Percentiles rank a stretch among this genome's conserved stretches.
These are phyloP conservation scores for Corella eumyota DNA, from an alignment of 23 tunicate genomes.

Conservation along the genomic window DNA sequence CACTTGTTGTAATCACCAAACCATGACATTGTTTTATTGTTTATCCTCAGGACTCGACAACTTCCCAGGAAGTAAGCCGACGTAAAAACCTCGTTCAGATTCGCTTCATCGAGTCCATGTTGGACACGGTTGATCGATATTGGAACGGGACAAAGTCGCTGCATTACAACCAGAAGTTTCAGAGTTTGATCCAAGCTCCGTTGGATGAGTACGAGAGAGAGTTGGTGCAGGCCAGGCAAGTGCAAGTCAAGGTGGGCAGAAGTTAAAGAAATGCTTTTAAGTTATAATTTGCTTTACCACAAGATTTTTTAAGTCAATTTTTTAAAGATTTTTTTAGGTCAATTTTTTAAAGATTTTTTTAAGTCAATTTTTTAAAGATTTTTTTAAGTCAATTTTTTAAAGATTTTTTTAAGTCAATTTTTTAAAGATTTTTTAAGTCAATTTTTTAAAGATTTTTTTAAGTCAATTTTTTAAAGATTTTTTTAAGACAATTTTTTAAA, in stretches of 20 bases:
- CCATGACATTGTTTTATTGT: no score
- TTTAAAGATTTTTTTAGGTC: background rate
- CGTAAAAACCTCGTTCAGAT: constrained; percentile 47
- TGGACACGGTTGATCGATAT: constrained; percentile 76
- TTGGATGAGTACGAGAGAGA: constrained; percentile 46
- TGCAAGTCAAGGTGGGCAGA: constrained; percentile 45
- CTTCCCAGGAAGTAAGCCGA: constrained; percentile 26
- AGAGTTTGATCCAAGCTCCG: constrained; percentile 57
- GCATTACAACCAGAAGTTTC: constrained; percentile 87
- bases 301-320: no score
- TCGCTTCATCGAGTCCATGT: constrained; percentile 43
- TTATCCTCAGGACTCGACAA: constrained; percentile 38
- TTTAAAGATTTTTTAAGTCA: no score
- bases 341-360: background rate
- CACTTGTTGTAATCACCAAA: no score
- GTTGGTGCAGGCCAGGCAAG: constrained; percentile 44
- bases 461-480: no score
- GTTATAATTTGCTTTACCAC: no score
- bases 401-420: no score
- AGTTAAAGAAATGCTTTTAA: background rate
- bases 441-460: no score
- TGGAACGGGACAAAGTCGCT: constrained; percentile 93
- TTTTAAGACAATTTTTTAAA: no score
- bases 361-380: background rate
- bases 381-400: no score